A percentile compares a stretch with the other conserved stretches of the same genome.
phyloP scores from a whole-genome alignment of 2,113 vertebrate species.

The Potamarius usumacintae region DNA sequence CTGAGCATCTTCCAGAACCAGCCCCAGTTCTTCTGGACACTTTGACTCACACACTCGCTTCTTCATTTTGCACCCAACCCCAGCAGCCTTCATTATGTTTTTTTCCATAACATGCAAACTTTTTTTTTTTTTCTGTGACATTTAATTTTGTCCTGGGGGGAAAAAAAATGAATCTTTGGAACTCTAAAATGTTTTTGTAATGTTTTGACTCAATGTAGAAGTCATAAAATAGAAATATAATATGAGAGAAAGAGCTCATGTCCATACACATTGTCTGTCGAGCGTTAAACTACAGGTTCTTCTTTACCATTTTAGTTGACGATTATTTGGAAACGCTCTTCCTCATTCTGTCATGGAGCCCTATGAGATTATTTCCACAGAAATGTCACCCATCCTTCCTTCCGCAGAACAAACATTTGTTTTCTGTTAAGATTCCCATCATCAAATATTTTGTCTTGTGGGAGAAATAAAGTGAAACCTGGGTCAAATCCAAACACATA shows the following conservation, averaged over 20 bases:
- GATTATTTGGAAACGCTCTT: background rate
- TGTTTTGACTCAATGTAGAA: no score
- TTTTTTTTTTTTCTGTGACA: no score
- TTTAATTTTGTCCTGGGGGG: no score
- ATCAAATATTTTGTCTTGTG: background rate
- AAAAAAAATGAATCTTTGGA: no score
- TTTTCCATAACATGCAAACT: no score
- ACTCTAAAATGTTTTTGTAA: no score
- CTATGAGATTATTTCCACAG: background rate
- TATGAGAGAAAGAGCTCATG: background rate
- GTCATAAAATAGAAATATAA: no score
- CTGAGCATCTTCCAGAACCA: no score
- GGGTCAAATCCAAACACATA: background rate
- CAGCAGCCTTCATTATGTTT: no score
- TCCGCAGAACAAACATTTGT: background rate
- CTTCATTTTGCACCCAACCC: no score
- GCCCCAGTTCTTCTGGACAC: no score
- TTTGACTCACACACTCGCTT: no score
- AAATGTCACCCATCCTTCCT: background rate
- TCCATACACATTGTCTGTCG: background rate
- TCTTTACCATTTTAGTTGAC: background rate
- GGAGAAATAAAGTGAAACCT: background rate
- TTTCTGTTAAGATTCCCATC: background rate
- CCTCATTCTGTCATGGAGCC: background rate
- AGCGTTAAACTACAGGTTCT: background rate